These are phyloP conservation scores for Equus przewalskii DNA, from an alignment of 2,113 vertebrate species.

Conservation along the genomic window DNA sequence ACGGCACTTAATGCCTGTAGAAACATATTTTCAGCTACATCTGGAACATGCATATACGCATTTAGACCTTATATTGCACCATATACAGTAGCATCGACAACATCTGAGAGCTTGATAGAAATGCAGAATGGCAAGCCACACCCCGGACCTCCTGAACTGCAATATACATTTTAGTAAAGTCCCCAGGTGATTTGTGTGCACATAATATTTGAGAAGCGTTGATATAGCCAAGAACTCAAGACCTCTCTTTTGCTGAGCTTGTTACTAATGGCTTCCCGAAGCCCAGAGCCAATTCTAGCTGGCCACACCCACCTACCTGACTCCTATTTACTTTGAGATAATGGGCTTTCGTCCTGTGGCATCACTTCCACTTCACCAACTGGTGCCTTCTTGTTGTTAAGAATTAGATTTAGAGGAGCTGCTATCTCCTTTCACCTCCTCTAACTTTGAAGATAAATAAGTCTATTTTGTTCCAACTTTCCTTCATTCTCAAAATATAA, in stretches of 20 bases:
- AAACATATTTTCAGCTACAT: not conserved
- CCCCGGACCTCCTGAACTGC: not conserved
- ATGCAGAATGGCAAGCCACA: not conserved
- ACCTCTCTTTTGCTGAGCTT: not conserved
- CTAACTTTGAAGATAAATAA: constrained; percentile 39
- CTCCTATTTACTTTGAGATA: not conserved
- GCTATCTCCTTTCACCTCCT: not conserved
- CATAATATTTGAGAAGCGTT: not conserved
- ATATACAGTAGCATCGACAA: not conserved
- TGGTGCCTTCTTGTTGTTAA: not conserved
- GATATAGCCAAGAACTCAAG: not conserved
- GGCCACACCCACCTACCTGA: not conserved
- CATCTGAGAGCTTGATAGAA: not conserved
- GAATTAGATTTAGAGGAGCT: constrained; percentile 19
- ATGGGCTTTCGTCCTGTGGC: not conserved
- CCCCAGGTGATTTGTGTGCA: not conserved
- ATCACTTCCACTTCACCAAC: not conserved
- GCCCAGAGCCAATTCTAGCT: not conserved
- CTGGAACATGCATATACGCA: not conserved
- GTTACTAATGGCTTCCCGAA: not conserved
- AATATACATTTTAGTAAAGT: constrained; percentile 3
- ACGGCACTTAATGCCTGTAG: not conserved
- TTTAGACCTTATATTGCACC: not conserved
- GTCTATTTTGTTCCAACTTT: constrained; percentile 38
- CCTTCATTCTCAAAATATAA: not conserved